phyloP scores from a whole-genome alignment of 2,888 invertebrate genomes.

The Lamellibrachia columna region DNA sequence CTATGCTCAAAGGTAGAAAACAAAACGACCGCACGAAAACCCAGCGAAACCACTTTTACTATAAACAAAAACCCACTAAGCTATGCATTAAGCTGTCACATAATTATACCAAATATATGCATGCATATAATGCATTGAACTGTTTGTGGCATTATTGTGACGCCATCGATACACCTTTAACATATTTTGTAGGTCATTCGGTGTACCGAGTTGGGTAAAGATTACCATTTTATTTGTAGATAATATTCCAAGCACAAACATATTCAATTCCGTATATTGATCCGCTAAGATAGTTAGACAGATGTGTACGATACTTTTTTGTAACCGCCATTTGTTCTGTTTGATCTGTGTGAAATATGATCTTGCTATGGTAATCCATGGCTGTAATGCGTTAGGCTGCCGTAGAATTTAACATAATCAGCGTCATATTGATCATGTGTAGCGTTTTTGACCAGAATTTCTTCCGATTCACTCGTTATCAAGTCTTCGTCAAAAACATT shows the following conservation, averaged over 20 bases:
- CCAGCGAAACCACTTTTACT: too few species aligned
- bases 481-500: neutral
- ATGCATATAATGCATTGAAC: too few species aligned
- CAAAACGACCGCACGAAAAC: too few species aligned
- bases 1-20: too few species aligned
- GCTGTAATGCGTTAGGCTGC: neutral
- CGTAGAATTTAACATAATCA: neutral
- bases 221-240: neutral
- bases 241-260: neutral
- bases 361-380: neutral
- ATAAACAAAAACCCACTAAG: too few species aligned
- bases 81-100: too few species aligned
- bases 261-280: neutral
- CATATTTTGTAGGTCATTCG: too few species aligned
- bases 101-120: too few species aligned
- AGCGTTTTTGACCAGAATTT: neutral
- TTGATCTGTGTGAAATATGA: neutral
- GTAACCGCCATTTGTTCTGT: neutral
- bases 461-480: neutral
- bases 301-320: neutral
- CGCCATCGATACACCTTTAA: too few species aligned
- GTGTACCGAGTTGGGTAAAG: neutral
- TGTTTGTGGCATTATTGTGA: too few species aligned
- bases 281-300: neutral
- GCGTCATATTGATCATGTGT: neutral